These are phyloP conservation scores for Orbicella faveolata DNA, from an alignment of 64 coral and sea anemone genomes.

Conservation along the genomic window DNA sequence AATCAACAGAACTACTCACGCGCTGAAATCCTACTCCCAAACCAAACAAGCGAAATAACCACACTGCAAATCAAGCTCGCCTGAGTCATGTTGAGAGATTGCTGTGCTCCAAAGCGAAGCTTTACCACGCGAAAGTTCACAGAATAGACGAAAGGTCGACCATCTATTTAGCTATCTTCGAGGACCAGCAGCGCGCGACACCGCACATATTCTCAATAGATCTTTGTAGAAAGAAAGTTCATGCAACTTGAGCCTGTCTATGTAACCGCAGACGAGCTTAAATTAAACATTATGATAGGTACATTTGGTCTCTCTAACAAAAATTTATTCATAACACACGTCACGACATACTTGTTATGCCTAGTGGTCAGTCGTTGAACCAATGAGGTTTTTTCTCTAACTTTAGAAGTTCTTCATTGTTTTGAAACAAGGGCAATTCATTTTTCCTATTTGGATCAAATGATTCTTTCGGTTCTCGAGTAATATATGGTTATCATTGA, in stretches of 20 bases:
- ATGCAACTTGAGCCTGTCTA: slow-evolving; percentile 3
- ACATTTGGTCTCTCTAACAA: no score
- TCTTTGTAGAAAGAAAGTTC: slow-evolving; percentile 13
- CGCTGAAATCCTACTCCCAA: not conserved
- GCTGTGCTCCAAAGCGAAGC: no score
- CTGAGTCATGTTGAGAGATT: not conserved
- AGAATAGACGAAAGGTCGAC: not conserved
- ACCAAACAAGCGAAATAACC: not conserved
- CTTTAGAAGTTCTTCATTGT: no score
- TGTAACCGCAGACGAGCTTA: not conserved
- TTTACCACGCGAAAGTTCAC: not conserved
- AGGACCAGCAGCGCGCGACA: not conserved
- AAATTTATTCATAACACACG: no score
- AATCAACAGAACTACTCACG: slow-evolving; percentile 1
- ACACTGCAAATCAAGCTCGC: slow-evolving; percentile 1
- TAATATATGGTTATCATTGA: no score
- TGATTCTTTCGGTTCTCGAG: no score
- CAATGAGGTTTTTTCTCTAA: no score
- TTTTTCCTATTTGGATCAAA: no score
- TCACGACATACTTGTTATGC: no score
- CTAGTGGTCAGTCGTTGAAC: no score
- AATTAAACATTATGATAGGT: not conserved
- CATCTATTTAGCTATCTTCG: not conserved
- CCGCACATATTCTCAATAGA: not conserved
- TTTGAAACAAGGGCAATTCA: no score